Base-by-base conservation (phyloP, 2,888 invertebrate genomes). In the Geophilus truncorum region DNA sequence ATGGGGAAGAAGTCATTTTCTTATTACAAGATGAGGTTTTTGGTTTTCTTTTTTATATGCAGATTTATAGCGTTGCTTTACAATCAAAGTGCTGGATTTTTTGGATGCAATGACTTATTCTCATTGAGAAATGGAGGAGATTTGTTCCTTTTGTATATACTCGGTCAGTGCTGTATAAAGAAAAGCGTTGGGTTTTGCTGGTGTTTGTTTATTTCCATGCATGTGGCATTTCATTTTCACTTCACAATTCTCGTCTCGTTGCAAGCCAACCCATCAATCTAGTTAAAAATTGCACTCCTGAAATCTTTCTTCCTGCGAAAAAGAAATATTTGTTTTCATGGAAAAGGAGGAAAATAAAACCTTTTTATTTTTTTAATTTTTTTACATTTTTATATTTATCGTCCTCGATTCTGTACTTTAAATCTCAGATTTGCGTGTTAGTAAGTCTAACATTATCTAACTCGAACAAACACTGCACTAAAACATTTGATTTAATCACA, bases 201-300 rank as follows among this genome's bases (percentile, higher is more conserved):
- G 0, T 51, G 51, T 70, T 70, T 70, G 70, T 70, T 70, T 70
- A 70, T 77, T 77, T 36, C n/a, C 32, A 32, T 32, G 36, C 32
- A 21, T 32, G 77, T 36, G 77, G 77, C 77, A 23, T 36, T 32
- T 77, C 77, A 77, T 77, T 77, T 21, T 51, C 70, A 70, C 70
- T 70, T 70, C 70, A 28, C 70, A 70, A 70, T 70, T 70, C 70
- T 23, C 28, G 18, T 70, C 28, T 70, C 70, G 70, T 70, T 21
- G 51, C 51, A 51, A 51, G 32, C 77, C 77, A 18, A 34, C 9
- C 77, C 36, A 77, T 32, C 77, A 32, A 77, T 77, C 77, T 77
- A 77, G 77, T 77, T 36, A 77, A 77, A 77, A 77, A 75, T 30
- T 75, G n/a, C 28, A 57, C n/a, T 75, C 6, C 76, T 75, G 18